phyloP scores from a whole-genome alignment of 2,797 vertebrate species.

The Bradypodion pumilum region DNA sequence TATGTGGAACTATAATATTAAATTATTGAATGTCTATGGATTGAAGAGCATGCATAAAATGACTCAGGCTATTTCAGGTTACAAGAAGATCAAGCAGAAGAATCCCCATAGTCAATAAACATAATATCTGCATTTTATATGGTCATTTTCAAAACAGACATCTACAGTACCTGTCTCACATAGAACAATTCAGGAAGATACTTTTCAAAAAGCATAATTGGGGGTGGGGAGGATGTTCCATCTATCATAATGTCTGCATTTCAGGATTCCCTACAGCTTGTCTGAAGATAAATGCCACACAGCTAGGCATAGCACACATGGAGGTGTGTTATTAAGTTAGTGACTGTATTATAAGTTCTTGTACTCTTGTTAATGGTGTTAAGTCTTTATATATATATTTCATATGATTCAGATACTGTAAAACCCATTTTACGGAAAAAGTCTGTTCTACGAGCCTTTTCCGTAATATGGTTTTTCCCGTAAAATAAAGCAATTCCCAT shows the following conservation, averaged over 20 bases:
- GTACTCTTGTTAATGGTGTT: too few species aligned
- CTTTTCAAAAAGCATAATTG: slow-evolving; percentile 25
- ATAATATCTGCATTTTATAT: slow-evolving; percentile 19
- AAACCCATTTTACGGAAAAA: too few species aligned
- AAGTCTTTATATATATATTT: too few species aligned
- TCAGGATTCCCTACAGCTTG: background rate
- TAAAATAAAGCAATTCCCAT: too few species aligned
- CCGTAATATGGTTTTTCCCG: too few species aligned
- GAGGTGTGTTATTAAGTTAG: too few species aligned
- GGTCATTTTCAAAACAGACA: slow-evolving; percentile 35
- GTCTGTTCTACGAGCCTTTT: too few species aligned
- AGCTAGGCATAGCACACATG: background rate
- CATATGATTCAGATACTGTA: background rate
- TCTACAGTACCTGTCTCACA: slow-evolving; percentile 28
- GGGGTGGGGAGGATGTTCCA: slow-evolving; percentile 40
- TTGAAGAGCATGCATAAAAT: slow-evolving; percentile 49
- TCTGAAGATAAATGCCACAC: background rate
- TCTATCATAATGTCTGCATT: slow-evolving; percentile 23
- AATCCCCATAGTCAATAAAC: slow-evolving; percentile 20
- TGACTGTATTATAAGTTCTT: too few species aligned
- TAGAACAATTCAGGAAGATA: slow-evolving; percentile 44
- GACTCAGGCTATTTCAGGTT: slow-evolving; percentile 49
- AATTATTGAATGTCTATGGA: slow-evolving; percentile 49
- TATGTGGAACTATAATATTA: slow-evolving; percentile 61
- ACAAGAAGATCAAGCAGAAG: slow-evolving; percentile 46